A percentile compares a stretch with the other conserved stretches of the same genome.
Evolutionary conservation across 2,888 invertebrate genomes (phyloP).

Genomic region (Lepidocyrtoides sp.): DNA sequence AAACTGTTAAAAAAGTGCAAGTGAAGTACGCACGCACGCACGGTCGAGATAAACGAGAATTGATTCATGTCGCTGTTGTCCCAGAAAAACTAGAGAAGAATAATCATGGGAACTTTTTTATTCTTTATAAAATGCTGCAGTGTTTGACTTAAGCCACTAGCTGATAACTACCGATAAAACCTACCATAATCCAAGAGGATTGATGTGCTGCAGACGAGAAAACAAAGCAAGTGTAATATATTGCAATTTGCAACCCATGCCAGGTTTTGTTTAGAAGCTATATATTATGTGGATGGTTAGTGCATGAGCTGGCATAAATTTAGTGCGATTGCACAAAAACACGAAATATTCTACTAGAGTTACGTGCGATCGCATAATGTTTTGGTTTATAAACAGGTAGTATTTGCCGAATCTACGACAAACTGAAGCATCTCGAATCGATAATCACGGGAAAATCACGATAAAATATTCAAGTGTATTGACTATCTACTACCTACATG

Average conservation of each 20-base stretch:
- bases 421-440: not conserved
- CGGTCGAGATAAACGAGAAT: conserved; percentile 24
- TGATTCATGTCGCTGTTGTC: conserved; percentile 11
- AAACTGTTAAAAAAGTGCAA: conserved; percentile 46
- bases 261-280: too few relatives aligned
- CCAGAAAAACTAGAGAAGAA: not conserved
- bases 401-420: not conserved
- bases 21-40: not conserved
- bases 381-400: not conserved
- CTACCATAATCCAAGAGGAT: too few relatives aligned
- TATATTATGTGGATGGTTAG: too few relatives aligned
- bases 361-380: not conserved
- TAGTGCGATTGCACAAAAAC: not conserved
- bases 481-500: too few relatives aligned
- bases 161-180: too few relatives aligned
- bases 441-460: conserved; percentile 1
- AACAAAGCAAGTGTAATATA: too few relatives aligned
- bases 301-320: too few relatives aligned
- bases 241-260: not conserved
- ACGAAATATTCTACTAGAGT: not conserved
- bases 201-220: not conserved
- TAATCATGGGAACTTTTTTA: conserved; percentile 18
- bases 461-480: conserved; percentile 1
- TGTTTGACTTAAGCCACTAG: too few relatives aligned
- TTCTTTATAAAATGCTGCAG: not conserved